phyloP scores from a whole-genome alignment of 2,888 invertebrate genomes.

The Philonicus albiceps region DNA sequence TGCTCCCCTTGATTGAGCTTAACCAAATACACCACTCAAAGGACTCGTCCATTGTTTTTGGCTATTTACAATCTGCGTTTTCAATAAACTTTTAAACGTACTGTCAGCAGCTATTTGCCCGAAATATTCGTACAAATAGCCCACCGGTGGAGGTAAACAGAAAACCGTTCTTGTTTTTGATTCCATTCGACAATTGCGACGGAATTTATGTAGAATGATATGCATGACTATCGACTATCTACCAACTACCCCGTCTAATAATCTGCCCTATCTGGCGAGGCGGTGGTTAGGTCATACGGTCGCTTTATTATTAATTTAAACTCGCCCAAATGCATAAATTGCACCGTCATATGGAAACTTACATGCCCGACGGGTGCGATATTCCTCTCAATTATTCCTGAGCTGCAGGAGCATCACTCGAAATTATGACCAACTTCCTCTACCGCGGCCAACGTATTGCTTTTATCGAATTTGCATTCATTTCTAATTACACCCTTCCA shows the following conservation, averaged over 20 bases:
- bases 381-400: neutral
- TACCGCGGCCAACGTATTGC: neutral
- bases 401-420: neutral
- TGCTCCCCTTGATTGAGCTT: neutral
- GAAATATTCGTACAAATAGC: neutral
- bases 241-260: neutral
- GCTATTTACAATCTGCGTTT: neutral
- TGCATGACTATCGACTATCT: neutral
- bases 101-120: neutral
- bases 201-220: neutral
- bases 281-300: neutral
- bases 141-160: neutral
- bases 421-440: neutral
- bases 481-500: neutral
- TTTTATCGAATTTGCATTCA: constrained; percentile 15
- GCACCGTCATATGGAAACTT: neutral
- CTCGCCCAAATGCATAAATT: neutral
- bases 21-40: neutral
- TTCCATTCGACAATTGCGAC: neutral
- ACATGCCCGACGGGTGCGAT: neutral
- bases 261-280: neutral
- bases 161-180: neutral
- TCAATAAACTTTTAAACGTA: neutral
- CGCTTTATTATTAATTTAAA: neutral
- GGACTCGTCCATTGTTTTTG: neutral